These are phyloP conservation scores for Meteorus colon DNA, from an alignment of 2,888 invertebrate species.

Conservation along the genomic window DNA sequence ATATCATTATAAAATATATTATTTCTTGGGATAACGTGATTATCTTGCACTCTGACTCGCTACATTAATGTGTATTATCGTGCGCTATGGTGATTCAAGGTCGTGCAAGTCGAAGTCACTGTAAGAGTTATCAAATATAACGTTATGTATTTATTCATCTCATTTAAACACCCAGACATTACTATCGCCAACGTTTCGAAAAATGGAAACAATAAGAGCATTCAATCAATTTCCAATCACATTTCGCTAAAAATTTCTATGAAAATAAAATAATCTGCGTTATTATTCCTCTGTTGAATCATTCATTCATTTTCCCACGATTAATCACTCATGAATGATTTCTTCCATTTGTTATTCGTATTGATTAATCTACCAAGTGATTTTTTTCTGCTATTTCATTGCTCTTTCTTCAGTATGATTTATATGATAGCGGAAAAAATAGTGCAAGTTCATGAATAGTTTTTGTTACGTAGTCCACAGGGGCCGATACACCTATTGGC, in stretches of 20 bases:
- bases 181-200: slow-evolving; percentile 27
- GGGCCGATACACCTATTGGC: slow-evolving; percentile 63
- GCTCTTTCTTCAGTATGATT: too few relatives aligned
- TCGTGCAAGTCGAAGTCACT: slow-evolving; percentile 47
- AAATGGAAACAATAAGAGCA: not conserved
- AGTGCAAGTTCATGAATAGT: slow-evolving; percentile 55
- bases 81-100: slow-evolving; percentile 48
- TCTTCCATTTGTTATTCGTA: not conserved
- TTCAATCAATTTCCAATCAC: not conserved
- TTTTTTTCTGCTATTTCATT: not conserved
- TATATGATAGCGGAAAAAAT: slow-evolving; percentile 20
- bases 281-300: not conserved
- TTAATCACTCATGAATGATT: slow-evolving; percentile 29
- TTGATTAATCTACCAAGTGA: not conserved
- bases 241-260: slow-evolving; percentile 4
- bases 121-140: slow-evolving; percentile 42
- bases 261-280: slow-evolving; percentile 27
- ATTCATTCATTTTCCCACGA: slow-evolving; percentile 1
- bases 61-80: slow-evolving; percentile 43
- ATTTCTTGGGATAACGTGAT: slow-evolving; percentile 48
- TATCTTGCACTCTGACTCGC: slow-evolving; percentile 55
- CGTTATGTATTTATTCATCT: slow-evolving; percentile 44
- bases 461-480: slow-evolving; percentile 53
- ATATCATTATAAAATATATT: slow-evolving; percentile 39
- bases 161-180: slow-evolving; percentile 22